Base-by-base conservation (phyloP, 1,140 invertebrate species). In the Drosophila pachea region DNA sequence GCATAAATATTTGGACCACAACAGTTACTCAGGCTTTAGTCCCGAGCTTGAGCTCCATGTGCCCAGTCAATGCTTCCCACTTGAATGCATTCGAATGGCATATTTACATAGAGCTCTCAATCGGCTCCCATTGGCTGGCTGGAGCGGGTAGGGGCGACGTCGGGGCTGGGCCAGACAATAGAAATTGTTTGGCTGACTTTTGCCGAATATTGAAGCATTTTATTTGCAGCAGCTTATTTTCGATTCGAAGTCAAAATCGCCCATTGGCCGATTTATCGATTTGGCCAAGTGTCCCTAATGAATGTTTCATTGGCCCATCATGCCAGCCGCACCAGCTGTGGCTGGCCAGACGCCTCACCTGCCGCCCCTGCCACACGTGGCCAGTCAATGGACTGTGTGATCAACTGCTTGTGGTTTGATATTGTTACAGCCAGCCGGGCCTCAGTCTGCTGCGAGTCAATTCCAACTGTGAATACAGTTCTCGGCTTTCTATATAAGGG, bases 251-350 rank as follows among this genome's bases (percentile, higher is more conserved):
- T 56, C 47, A 45, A 58, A 69, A 22, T 35, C 11, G 33, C 29
- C 52, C 70, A 73, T 49, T 40, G 71, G 68, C 42, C 54, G 52
- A 62, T 68, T 74, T 61, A 70, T 70, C 54, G 54, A 66, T 66
- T 52, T 58, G 52, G 52, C 42, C 42, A 43, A 49, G 61, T 64
- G 50, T 60, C 47, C 33, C 50, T 68, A 68, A 68, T 67, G 66
- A 78, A 78, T 71, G 52, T 65, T 72, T 67, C 59, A 78, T 69
- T 64, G 47, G 49, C 48, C 49, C 43, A 53, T 32, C 4, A 36
- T 56, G 35, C 14, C 63, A 54, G 42, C 35, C 54, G 42, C 49
- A 36, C 40, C 14, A 52, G 40, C 8, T 59, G 45, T 42, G 31
- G 22, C 3, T 3, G 22, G 35, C 29, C 63, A 54, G 42, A 29